These are phyloP conservation scores for Dolichotis patagonum DNA, from an alignment of 2,113 vertebrate species.

Conservation along the genomic window DNA sequence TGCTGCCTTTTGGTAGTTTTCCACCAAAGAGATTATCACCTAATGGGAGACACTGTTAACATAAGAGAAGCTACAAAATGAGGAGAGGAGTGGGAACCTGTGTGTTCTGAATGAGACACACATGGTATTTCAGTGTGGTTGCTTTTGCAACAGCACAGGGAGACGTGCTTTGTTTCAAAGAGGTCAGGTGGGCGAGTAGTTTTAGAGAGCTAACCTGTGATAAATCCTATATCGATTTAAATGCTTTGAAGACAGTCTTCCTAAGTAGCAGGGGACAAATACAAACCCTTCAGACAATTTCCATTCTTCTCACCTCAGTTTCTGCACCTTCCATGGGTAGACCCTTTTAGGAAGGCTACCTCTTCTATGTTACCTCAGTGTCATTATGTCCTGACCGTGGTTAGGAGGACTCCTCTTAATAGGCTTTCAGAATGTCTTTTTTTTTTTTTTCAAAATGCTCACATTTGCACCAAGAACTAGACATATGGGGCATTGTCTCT, in stretches of 20 bases:
- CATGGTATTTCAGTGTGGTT: background rate
- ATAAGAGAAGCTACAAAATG: background rate
- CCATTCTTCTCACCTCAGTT: background rate
- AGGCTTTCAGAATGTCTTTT: background rate
- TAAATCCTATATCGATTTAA: background rate
- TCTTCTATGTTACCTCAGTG: background rate
- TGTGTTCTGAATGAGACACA: background rate
- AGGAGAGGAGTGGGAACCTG: background rate
- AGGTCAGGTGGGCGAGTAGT: background rate
- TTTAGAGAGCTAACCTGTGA: background rate
- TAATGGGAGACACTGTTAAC: background rate
- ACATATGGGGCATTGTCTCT: background rate
- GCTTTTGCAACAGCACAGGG: background rate
- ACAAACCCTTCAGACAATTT: background rate
- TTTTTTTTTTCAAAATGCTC: background rate
- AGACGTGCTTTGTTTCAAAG: background rate
- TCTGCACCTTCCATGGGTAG: background rate
- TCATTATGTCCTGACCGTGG: background rate
- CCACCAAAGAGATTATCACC: background rate
- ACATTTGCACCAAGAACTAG: background rate
- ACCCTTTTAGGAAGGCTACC: background rate
- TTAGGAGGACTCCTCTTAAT: background rate
- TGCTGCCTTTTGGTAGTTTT: background rate
- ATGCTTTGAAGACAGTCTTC: background rate
- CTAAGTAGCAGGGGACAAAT: background rate